Base-by-base conservation (phyloP, 23 tunicate species). In the Clavelina lepadiformis region DNA sequence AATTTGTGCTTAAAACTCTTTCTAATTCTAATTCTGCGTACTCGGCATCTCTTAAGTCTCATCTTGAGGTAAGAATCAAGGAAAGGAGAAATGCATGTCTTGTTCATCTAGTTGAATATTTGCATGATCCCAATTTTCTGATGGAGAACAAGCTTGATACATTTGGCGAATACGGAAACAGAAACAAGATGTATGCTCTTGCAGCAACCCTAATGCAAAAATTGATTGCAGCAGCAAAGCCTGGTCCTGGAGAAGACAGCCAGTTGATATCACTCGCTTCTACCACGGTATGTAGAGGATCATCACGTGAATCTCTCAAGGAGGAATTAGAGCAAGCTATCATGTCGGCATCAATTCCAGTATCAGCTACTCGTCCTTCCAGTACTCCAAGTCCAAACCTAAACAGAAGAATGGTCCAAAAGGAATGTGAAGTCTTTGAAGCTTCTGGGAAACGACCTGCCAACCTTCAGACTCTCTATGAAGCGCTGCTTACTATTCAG, bases 401-500 rank as follows among this genome's bases (percentile, higher is more conserved):
- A n/a, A 74, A 3, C 80, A 74, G 72, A 63, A 63, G 50, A 63
- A 74, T 27, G 38, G 32, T 64, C 82, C 63, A 54, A 67, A 76
- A 76, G 4, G 65, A 76, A 50, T 76, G 64, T 33, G 65, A 54
- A 76, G 74, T 65, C 26, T 74, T 63, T 44, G 72, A 74, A 74
- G 72, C 80, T 63, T 63, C 80, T 11, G 72, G 72, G 58, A 61
- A 28, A 62, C 72, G 80, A 29, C 80, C 80, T 7, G 80, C 72
- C 58, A 61, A 74, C 38, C 72, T 74, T 63, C 70, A 74, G 38
- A 31, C 45, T 74, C 58, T 74, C 28, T 74, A 5, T 74, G 72
- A 74, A 74, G 70, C 70, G 19, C 58, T 74, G 72, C 80, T 74
- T 74, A 51, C 74, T 25, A 68, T 68, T 68, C 61, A 71, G 76